Conservation (phyloP, 2,113 vertebrate genomes). For the Oncorhynchus mykiss region DNA sequence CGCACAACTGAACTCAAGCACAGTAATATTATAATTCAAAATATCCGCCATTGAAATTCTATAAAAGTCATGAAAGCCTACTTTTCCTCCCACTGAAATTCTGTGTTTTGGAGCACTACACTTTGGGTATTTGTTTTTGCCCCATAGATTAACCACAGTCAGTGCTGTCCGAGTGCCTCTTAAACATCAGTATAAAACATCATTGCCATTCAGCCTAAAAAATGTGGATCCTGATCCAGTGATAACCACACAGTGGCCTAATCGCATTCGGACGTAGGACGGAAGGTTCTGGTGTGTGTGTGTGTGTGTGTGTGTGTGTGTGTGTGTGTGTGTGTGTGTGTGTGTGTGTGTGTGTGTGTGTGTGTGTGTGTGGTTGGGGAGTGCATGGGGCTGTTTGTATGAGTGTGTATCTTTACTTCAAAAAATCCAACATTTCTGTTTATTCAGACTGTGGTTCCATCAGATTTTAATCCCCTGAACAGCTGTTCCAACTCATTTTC, state of each 20-base stretch:
- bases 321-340: constrained; percentile 8
- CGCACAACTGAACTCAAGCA: constrained; percentile 18
- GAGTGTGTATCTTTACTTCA: constrained; percentile 49
- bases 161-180: background rate
- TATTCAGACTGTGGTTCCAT: constrained; percentile 64
- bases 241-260: constrained; percentile 39
- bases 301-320: constrained; percentile 26
- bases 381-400: constrained; percentile 23
- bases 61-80: constrained; percentile 2
- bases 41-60: constrained; percentile 28
- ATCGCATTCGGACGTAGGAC: constrained; percentile 41
- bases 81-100: background rate
- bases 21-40: constrained; percentile 29
- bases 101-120: background rate
- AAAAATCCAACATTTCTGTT: constrained; percentile 63
- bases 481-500: constrained; percentile 74
- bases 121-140: background rate
- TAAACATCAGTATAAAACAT: constrained; percentile 5
- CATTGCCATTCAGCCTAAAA: constrained; percentile 19
- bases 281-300: constrained; percentile 13
- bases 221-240: constrained; percentile 25
- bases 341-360: constrained; percentile 10
- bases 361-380: constrained; percentile 11
- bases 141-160: constrained; percentile 1
- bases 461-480: constrained; percentile 69